Percentiles rank a stretch among this genome's conserved stretches.
These are phyloP conservation scores for Seriola quinqueradiata DNA, from an alignment of 2,113 vertebrate species.

Conservation along the genomic window DNA sequence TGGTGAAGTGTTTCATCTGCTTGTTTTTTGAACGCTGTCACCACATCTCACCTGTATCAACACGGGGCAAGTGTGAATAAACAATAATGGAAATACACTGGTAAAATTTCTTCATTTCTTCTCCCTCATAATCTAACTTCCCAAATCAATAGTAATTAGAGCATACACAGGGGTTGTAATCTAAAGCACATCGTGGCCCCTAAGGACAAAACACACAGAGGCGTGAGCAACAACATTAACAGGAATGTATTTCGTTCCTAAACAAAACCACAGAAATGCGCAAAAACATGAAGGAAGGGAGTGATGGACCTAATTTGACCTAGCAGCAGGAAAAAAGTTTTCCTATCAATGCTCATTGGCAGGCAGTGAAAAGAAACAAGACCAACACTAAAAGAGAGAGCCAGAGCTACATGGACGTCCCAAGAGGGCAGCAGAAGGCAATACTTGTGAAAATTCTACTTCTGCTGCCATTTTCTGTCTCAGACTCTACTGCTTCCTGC, in stretches of 20 bases:
- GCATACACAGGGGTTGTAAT: constrained; percentile 1
- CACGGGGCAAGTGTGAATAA: constrained; percentile 15
- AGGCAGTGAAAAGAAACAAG: constrained; percentile 48
- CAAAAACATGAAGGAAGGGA: constrained; percentile 44
- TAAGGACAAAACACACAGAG: constrained; percentile 26
- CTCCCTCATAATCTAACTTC: constrained; percentile 11
- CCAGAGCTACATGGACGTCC: constrained; percentile 54
- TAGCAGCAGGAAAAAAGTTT: constrained; percentile 45
- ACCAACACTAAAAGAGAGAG: constrained; percentile 48
- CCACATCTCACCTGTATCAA: constrained; percentile 32
- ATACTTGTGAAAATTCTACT: constrained; percentile 49
- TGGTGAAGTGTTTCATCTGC: constrained; percentile 8
- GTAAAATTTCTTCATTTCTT: constrained; percentile 8
- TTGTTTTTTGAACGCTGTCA: constrained; percentile 1
- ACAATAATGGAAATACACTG: constrained; percentile 9
- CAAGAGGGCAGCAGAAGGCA: constrained; percentile 67
- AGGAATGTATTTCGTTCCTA: background rate
- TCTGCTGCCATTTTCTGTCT: constrained; percentile 51
- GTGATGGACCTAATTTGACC: constrained; percentile 45
- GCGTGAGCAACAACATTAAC: constrained; percentile 14
- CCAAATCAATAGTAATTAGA: constrained; percentile 9
- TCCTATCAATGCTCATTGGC: constrained; percentile 54
- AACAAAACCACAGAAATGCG: constrained; percentile 35
- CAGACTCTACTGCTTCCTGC: constrained; percentile 34
- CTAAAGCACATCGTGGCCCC: background rate